Base-by-base conservation (phyloP, 2,113 vertebrate genomes). In the Corapipo altera region DNA sequence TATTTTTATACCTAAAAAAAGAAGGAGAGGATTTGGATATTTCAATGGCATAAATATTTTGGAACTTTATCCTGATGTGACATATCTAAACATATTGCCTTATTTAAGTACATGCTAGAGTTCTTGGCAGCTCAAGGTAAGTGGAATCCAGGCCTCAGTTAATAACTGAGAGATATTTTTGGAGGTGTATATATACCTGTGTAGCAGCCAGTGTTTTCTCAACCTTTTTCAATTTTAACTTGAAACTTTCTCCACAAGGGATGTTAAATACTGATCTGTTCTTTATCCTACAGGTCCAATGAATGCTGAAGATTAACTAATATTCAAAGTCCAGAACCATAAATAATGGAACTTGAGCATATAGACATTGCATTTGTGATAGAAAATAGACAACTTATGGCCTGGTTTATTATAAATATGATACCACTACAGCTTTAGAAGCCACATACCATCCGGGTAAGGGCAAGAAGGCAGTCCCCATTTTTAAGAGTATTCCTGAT, bases 61-160 rank as follows among this genome's bases (percentile, higher is more conserved):
- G 35, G 67, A 72, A 70, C 7, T 82, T 92, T 66, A 65, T 76
- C 92, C 62, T 86, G 35, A 85, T 51, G 57, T 82, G 91, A 61
- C 76, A n/a, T 65, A 80, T 66, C 89, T 88, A 95, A 96, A 94
- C 67, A 90, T 79, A 85, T 55, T 1, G 3, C 79, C 48, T 90
- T 90, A 48, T 86, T 94, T 93, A 58, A 83, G 83, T 76, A 88
- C 49, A 79, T 62, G 57, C 17, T 67, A 93, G 91, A 73, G 83
- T 88, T 93, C 58, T 95, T 92, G 86, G 80, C 62, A 96, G 86
- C 54, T 80, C 39, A 69, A 61, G 27, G 91, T 71, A 92, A 51
- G 86, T 96, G 83, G 54, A 82, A 96, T 91, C 49, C 76, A 91
- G 79, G 54, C 49, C 83, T 76, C 5, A 6, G 28, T 41, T 73